phyloP scores from a whole-genome alignment of 2,797 vertebrate genomes.

The Phoebastria nigripes region DNA sequence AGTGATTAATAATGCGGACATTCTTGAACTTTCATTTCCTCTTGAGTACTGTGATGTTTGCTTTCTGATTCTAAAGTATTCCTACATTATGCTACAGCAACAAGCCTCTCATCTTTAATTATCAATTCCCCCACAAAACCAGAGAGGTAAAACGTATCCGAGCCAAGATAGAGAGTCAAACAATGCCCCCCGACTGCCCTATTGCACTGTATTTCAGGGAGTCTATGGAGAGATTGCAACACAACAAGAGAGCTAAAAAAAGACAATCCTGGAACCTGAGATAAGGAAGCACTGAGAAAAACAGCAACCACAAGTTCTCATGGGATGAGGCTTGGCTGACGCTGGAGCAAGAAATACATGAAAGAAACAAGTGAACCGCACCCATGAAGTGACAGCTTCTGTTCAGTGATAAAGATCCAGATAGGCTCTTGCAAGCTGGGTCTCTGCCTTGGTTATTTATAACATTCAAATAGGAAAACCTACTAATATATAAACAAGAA shows the following conservation, averaged over 20 bases:
- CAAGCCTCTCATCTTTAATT: constrained; percentile 37
- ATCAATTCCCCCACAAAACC: neutral
- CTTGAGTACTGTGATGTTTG: neutral
- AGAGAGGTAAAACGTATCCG: neutral
- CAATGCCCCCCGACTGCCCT: neutral
- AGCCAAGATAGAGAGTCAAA: neutral
- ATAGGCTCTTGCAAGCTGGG: constrained; percentile 2
- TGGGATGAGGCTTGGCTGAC: constrained; percentile 49
- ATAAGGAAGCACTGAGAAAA: constrained; percentile 65
- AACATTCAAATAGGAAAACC: constrained; percentile 10
- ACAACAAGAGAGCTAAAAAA: constrained; percentile 54
- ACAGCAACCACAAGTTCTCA: constrained; percentile 35
- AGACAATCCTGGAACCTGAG: constrained; percentile 44
- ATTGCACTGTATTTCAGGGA: neutral
- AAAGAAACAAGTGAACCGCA: constrained; percentile 54
- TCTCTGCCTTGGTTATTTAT: constrained; percentile 31
- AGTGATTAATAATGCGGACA: constrained; percentile 23
- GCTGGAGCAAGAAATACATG: constrained; percentile 51
- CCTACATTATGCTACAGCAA: neutral
- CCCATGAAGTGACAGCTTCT: constrained; percentile 46
- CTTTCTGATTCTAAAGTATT: constrained; percentile 15
- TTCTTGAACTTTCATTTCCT: constrained; percentile 54
- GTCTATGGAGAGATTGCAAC: constrained; percentile 15
- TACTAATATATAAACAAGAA: constrained; percentile 14
- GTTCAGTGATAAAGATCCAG: constrained; percentile 45